Base-by-base conservation (phyloP, 2,113 vertebrate species). In the Proteles cristata region DNA sequence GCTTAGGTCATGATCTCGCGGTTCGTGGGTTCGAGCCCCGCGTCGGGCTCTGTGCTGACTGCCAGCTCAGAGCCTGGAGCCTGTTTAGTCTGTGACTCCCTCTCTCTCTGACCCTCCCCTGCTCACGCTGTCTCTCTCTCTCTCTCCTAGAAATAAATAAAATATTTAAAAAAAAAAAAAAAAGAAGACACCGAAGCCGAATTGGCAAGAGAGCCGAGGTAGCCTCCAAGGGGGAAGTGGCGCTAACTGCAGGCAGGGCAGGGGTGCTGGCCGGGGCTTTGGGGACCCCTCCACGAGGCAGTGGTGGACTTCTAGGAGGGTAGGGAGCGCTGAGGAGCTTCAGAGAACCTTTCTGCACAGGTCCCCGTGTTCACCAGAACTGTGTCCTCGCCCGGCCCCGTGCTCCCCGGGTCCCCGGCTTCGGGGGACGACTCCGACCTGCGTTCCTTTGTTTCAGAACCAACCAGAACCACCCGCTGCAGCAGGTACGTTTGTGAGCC, bases 171-270 rank as follows among this genome's bases (percentile, higher is more conserved):
- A 66, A 84, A 61, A 81, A 68, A 4, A 39, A 45, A 66, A 84
- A 61, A 81, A 68, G 39, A 39, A 50, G 63, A 88, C 5, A 17
- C 0, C 21, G 45, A 76, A 73, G 26, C 5, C 31, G 55, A 96
- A 74, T 68, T 16, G 68, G 14, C 39, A 17, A 53, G 63, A n/a
- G 31, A 90, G 48, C 14, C 28, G 71, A 35, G 61, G 39, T 9
- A 19, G 43, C 48, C 26, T 1, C 19, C 0, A 2, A 19, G 66
- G 85, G 85, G 45, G 58, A 63, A 80, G 28, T 11, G 17, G 1
- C 4, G 6, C 5, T 14, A 7, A 16, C 3, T 12, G 1, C 26
- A 21, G 35, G 16, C 11, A 15, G 19, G n/a, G 39, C 25, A 2
- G 15, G 0, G 7, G 25, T 1, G 50, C 53, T n/a, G 25, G 7